Evolutionary conservation across 1,140 invertebrate genomes (phyloP), one percentile per base, ranked within the genome.

Genomic region (Leptinotarsa undecemlineata): DNA sequence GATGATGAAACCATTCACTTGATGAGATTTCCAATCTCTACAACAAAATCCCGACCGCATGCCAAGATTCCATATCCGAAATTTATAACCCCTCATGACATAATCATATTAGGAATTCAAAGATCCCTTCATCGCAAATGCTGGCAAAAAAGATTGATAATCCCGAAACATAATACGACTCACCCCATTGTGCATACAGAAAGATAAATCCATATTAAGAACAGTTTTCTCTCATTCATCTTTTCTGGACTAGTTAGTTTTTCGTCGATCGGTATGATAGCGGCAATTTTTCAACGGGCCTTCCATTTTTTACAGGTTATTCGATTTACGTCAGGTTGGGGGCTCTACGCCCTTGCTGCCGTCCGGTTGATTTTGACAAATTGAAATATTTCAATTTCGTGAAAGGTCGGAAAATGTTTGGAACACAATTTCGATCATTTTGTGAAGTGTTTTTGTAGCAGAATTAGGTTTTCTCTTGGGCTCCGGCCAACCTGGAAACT

Each of bases 121-220:
- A 57, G 15, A 19, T 57, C 51, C 51, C 51, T 57, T 57, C 51
- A 57, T 57, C 51, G 51, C 51, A 5, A 57, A n/a, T 57, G 51
- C n/a, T 15, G 15, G 15, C 15, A 57, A 57, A 57, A 57, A 57
- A 57, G 51, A 57, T 57, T 57, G 51, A 57, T 57, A 57, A 14
- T 15, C 15, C n/a, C 51, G 17, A 57, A 57, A 57, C 17, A 57
- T 57, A 57, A 57, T 57, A 57, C 51, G 51, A 57, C 51, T 57
- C 51, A 19, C 51, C 51, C 51, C n/a, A n/a, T 17, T 57, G 51
- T n/a, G n/a, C n/a, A 57, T 15, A 57, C 51, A 57, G 14, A 57
- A 19, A n/a, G 51, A 57, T 57, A 57, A 57, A 57, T 57, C n/a
- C 51, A 57, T 57, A 57, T 57, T 57, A 57, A 57, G 51, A 19